Conservation (phyloP, 2,113 vertebrate genomes). For the Antechinus stuartii region DNA sequence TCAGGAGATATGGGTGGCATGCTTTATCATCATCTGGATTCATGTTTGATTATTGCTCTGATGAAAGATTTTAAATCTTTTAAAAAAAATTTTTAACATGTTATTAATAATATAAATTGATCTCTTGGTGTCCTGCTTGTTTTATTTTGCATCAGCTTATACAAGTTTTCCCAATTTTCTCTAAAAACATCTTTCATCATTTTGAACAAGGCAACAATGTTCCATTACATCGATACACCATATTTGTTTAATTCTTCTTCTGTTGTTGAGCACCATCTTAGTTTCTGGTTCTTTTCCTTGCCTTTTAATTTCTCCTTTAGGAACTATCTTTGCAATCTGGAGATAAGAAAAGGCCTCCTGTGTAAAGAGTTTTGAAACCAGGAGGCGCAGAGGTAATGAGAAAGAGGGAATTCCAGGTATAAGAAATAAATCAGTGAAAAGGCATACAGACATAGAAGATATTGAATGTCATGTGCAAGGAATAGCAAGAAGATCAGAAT, state of each 20-base stretch:
- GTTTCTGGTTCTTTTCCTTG: background rate
- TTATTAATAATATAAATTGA: background rate
- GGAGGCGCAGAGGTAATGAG: background rate
- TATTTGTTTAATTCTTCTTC: background rate
- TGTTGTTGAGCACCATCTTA: background rate
- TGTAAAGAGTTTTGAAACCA: background rate
- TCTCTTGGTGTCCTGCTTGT: background rate
- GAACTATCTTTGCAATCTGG: background rate
- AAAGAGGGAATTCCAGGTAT: background rate
- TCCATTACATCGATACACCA: background rate
- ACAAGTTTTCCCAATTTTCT: background rate
- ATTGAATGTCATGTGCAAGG: background rate
- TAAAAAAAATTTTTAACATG: background rate
- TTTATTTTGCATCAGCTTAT: background rate
- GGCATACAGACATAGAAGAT: background rate
- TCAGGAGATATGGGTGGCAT: background rate
- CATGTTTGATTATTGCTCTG: background rate
- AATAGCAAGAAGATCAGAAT: background rate
- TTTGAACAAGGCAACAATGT: background rate
- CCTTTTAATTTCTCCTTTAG: background rate
- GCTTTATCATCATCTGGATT: background rate
- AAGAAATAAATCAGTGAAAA: background rate
- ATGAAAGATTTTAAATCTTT: background rate
- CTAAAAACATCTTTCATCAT: background rate
- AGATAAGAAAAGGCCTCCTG: background rate